phyloP scores from a whole-genome alignment of 2,113 vertebrate genomes.

The Uria aalge region DNA sequence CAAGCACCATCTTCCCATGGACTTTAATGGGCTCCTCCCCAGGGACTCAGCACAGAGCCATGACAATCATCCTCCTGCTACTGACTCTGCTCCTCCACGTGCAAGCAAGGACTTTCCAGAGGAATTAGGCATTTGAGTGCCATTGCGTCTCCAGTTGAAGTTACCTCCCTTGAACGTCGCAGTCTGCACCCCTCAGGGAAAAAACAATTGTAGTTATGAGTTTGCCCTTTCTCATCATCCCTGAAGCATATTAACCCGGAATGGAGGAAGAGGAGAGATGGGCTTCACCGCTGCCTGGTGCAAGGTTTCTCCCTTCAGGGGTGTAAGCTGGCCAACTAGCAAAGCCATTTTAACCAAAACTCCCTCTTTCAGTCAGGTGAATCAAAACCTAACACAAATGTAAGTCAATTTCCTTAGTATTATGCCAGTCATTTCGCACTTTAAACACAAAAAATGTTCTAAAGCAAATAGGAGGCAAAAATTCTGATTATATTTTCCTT shows the following conservation, averaged over 20 bases:
- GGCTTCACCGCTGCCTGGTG: neutral
- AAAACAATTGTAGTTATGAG: neutral
- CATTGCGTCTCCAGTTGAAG: neutral
- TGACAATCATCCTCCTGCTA: neutral
- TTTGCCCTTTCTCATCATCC: neutral
- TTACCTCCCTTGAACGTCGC: too few relatives aligned
- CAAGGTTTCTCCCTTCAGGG: neutral
- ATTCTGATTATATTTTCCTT: neutral
- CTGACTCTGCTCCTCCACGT: neutral
- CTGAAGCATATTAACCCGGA: neutral
- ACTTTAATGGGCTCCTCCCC: neutral
- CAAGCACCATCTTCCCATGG: neutral
- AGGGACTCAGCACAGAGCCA: too few relatives aligned
- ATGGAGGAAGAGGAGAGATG: neutral
- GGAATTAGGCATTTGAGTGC: neutral
- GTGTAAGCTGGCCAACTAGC: neutral
- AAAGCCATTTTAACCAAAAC: neutral
- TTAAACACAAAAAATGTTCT: neutral
- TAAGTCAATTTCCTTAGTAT: neutral
- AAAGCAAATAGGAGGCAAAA: neutral
- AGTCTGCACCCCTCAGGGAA: neutral
- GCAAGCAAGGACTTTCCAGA: neutral
- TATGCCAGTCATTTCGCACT: neutral
- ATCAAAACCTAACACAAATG: neutral
- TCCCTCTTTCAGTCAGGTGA: neutral